These are phyloP conservation scores for Sylvia atricapilla DNA, from an alignment of 2,113 vertebrate species.

Conservation along the genomic window DNA sequence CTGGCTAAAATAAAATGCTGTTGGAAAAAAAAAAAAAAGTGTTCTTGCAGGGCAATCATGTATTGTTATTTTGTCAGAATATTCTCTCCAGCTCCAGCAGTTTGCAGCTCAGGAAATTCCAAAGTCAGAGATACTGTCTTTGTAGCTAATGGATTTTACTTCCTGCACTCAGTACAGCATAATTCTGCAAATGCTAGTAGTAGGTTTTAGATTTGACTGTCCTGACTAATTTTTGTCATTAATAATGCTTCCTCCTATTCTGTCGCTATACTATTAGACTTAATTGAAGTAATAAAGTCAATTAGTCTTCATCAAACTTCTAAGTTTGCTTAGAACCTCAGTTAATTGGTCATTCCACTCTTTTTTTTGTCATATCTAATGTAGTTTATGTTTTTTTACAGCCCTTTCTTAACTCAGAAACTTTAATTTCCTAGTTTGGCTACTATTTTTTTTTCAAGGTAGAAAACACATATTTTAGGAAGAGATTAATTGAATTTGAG, in stretches of 20 bases:
- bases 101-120: constrained; percentile 57
- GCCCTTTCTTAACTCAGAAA: neutral
- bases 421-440: neutral
- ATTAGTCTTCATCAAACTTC: neutral
- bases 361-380: neutral
- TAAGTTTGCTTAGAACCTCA: neutral
- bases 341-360: neutral
- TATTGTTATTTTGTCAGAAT: neutral
- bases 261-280: neutral
- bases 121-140: constrained; percentile 24
- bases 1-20: neutral
- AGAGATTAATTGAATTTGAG: neutral
- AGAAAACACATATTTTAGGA: neutral
- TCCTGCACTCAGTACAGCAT: neutral
- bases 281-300: neutral
- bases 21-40: neutral
- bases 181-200: neutral
- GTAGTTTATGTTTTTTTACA: neutral
- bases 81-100: constrained; percentile 1
- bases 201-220: neutral
- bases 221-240: constrained; percentile 4
- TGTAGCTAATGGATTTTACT: constrained; percentile 44
- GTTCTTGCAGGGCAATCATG: neutral
- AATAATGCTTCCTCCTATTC: neutral
- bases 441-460: neutral